These are phyloP conservation scores for Triplophysa siluroides DNA, from an alignment of 2,113 vertebrate species.

Conservation along the genomic window DNA sequence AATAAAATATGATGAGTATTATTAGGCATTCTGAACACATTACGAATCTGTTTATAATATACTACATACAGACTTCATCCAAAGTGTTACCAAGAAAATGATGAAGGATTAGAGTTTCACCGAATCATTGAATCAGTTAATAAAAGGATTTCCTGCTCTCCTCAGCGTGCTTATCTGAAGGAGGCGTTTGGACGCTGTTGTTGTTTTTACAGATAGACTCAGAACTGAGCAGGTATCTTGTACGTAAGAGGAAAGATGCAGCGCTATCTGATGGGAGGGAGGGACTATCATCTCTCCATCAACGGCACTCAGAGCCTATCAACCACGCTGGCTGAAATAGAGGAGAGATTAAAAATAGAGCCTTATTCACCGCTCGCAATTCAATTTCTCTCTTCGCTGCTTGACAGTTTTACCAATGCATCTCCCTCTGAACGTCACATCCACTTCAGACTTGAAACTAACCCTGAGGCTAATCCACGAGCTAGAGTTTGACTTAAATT, in stretches of 20 bases:
- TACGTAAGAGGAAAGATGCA: slow-evolving; percentile 32
- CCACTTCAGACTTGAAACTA: not conserved
- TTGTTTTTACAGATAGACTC: slow-evolving; percentile 17
- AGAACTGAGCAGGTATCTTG: slow-evolving; percentile 14
- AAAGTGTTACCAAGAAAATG: not conserved
- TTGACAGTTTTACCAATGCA: slow-evolving; percentile 2
- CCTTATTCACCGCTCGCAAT: slow-evolving; percentile 20
- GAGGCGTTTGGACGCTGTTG: not conserved
- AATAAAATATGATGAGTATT: too few species aligned
- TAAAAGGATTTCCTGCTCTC: slow-evolving; percentile 14
- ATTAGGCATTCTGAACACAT: too few species aligned
- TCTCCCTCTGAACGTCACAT: not conserved
- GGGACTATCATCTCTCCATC: slow-evolving; percentile 42
- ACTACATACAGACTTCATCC: not conserved
- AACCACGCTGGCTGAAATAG: slow-evolving; percentile 15
- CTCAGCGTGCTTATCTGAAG: slow-evolving; percentile 38
- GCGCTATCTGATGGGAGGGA: slow-evolving; percentile 32
- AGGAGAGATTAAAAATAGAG: slow-evolving; percentile 45
- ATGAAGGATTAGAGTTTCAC: not conserved
- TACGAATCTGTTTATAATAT: not conserved
- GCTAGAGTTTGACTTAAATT: slow-evolving; percentile 2
- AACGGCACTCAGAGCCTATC: slow-evolving; percentile 22
- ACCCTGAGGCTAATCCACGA: too few species aligned
- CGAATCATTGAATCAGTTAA: slow-evolving; percentile 30
- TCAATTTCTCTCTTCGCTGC: slow-evolving; percentile 35